Conservation (phyloP, 2,797 vertebrate species). For the Danio choprae region DNA sequence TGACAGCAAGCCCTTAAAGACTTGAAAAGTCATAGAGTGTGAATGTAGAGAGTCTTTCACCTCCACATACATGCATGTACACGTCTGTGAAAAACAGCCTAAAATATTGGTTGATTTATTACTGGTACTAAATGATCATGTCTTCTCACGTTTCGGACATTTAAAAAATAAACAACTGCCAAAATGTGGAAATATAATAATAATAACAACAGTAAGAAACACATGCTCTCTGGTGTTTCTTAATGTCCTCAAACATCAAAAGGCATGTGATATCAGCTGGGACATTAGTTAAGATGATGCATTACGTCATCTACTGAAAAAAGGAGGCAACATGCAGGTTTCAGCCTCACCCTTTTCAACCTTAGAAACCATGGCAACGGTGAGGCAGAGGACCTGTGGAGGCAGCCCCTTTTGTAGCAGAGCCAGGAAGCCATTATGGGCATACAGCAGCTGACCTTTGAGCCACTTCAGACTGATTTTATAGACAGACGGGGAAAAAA, state of each 20-base stretch:
- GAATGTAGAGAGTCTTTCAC: conserved; percentile 24
- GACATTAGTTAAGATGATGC: no score
- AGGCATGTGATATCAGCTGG: no score
- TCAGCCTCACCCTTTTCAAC: conserved; percentile 75
- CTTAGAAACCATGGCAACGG: conserved; percentile 84
- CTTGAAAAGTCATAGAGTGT: conserved; percentile 41
- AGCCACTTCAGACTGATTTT: conserved; percentile 25
- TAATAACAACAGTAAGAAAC: no score
- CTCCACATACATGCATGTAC: background rate
- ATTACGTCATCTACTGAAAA: no score
- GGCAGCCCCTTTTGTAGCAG: conserved; percentile 24
- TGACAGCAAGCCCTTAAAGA: conserved; percentile 55
- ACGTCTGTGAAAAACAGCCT: background rate
- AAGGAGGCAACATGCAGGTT: conserved; percentile 18
- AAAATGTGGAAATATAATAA: no score
- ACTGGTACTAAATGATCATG: no score
- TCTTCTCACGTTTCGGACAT: no score
- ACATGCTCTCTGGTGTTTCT: no score
- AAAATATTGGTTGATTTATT: conserved; percentile 14
- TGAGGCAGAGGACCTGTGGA: conserved; percentile 72
- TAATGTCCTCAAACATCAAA: no score
- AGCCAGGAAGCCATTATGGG: conserved; percentile 47
- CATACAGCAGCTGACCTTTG: conserved; percentile 27
- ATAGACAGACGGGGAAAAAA: conserved; percentile 22
- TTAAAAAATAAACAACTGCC: no score